Evolutionary conservation across 2,113 vertebrate species (phyloP).

Genomic region (Mungos mungo): DNA sequence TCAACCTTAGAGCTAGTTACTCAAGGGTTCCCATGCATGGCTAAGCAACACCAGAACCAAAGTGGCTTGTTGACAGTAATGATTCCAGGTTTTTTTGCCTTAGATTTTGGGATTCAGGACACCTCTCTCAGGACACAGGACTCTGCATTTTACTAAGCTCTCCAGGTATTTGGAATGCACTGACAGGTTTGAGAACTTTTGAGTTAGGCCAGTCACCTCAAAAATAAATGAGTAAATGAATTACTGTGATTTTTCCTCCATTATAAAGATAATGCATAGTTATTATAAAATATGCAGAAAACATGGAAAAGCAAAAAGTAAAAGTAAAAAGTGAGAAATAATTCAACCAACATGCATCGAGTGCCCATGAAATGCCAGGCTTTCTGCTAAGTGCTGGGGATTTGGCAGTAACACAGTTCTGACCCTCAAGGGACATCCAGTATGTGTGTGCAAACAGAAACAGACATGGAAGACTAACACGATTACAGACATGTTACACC

Average conservation of each 20-base stretch:
- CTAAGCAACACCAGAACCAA: background rate
- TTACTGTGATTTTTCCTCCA: background rate
- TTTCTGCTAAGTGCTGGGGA: background rate
- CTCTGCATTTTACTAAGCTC: background rate
- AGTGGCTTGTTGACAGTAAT: background rate
- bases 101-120: background rate
- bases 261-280: background rate
- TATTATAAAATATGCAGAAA: slow-evolving; percentile 4
- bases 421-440: background rate
- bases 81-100: background rate
- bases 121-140: background rate
- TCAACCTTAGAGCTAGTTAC: background rate
- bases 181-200: background rate
- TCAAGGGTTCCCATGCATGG: background rate
- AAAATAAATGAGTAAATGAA: background rate
- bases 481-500: background rate
- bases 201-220: background rate
- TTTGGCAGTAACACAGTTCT: background rate
- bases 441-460: background rate
- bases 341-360: background rate
- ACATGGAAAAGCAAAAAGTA: background rate
- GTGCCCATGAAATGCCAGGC: background rate
- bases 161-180: background rate
- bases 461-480: background rate
- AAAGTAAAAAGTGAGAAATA: background rate